A percentile compares a stretch with the other conserved stretches of the same genome.
Conservation (phyloP, 2,888 invertebrate species). For the Ceraclea dissimilis region DNA sequence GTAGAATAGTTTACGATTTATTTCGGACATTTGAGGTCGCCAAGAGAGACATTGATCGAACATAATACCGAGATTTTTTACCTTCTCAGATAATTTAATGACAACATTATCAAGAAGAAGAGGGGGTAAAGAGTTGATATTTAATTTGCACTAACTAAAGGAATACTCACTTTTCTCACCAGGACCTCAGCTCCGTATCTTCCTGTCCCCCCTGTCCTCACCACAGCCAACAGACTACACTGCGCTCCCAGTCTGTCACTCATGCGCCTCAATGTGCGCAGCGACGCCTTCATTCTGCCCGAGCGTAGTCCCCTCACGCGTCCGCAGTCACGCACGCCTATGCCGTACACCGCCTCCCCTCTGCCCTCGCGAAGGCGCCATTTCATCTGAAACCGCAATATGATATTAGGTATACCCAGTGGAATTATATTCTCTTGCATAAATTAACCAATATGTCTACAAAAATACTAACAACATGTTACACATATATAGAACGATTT, state of each 20-base stretch:
- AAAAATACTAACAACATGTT: not conserved
- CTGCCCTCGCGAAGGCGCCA: constrained; percentile 95
- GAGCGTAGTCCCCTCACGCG: constrained; percentile 76
- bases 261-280: constrained; percentile 83
- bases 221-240: constrained; percentile 34
- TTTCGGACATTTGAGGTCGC: no score
- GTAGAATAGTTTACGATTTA: no score
- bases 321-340: constrained; percentile 90
- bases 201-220: constrained; percentile 29
- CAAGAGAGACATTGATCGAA: no score
- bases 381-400: constrained; percentile 66
- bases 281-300: constrained; percentile 77
- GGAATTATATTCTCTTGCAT: no score
- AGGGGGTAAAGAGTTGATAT: no score
- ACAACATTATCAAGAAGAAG: no score
- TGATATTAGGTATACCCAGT: constrained; percentile 11
- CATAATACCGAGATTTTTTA: no score
- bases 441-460: not conserved
- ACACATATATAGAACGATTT: no score
- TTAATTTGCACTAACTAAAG: no score
- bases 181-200: constrained; percentile 80
- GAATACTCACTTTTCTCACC: constrained; percentile 66
- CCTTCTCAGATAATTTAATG: no score
- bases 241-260: constrained; percentile 80
- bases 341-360: constrained; percentile 96